phyloP scores from a whole-genome alignment of 1,140 invertebrate species.

The Drosophila arawakana region DNA sequence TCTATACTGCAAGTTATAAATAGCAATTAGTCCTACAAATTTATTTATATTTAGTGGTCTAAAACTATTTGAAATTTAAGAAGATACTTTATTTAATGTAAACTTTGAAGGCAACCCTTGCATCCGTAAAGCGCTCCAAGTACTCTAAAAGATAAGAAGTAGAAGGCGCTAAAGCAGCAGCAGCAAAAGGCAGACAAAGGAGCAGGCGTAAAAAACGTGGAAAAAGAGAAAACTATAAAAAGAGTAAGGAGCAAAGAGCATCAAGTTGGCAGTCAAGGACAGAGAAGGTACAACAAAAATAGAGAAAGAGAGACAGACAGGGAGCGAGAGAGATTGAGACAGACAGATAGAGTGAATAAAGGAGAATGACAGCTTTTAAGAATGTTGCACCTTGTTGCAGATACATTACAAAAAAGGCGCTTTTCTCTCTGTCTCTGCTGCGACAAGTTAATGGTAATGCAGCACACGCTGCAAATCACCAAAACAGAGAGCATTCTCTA shows the following conservation, averaged over 20 bases:
- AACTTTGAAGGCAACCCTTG: constrained; percentile 20
- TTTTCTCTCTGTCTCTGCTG: constrained; percentile 40
- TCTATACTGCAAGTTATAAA: too few relatives aligned
- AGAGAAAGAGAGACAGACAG: background rate
- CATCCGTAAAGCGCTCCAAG: constrained; percentile 4
- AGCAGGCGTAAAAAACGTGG: constrained; percentile 1
- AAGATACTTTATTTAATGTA: too few relatives aligned
- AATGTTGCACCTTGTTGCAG: constrained; percentile 73
- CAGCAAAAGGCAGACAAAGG: constrained; percentile 29
- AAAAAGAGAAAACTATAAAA: constrained; percentile 6
- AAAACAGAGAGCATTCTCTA: constrained; percentile 2
- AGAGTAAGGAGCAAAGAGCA: constrained; percentile 5
- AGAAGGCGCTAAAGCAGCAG: constrained; percentile 27
- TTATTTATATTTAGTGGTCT: too few relatives aligned
- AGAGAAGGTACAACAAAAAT: constrained; percentile 4
- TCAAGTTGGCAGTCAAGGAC: constrained; percentile 20
- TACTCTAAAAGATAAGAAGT: constrained; percentile 32
- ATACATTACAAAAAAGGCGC: constrained; percentile 25
- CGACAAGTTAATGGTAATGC: constrained; percentile 67
- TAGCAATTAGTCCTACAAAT: too few relatives aligned
- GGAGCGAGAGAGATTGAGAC: constrained; percentile 5
- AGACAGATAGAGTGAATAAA: too few relatives aligned
- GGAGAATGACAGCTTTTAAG: constrained; percentile 35
- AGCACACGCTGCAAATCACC: constrained; percentile 60
- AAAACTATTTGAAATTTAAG: too few relatives aligned